These are phyloP conservation scores for Eudasyphora cyanicolor DNA, from an alignment of 2,888 invertebrate genomes.

Conservation along the genomic window DNA sequence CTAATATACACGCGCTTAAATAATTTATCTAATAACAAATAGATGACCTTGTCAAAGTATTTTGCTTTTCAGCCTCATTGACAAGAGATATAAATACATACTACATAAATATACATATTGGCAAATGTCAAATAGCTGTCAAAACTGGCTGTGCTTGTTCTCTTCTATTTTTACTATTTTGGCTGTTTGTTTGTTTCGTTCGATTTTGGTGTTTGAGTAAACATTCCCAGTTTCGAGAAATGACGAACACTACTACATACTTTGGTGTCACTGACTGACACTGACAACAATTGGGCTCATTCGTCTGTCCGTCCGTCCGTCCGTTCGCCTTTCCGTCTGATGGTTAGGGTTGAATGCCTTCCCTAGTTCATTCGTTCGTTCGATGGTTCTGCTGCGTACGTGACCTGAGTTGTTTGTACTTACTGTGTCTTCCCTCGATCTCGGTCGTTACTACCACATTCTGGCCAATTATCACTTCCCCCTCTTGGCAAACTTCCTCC, in stretches of 20 bases:
- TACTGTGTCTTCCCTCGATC: not conserved
- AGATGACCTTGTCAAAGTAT: not conserved
- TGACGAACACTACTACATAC: not conserved
- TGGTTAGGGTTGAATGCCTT: slow-evolving; percentile 23
- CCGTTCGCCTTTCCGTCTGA: not conserved
- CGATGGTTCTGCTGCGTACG: not conserved
- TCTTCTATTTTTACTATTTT: too few relatives aligned
- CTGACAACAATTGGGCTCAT: slow-evolving; percentile 14
- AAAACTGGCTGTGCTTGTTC: not conserved
- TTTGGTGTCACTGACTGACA: slow-evolving; percentile 9
- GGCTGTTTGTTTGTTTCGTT: not conserved
- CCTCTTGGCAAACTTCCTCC: not conserved
- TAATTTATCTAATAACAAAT: not conserved
- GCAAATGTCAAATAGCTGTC: slow-evolving; percentile 32
- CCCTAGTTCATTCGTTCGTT: too few relatives aligned
- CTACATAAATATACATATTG: not conserved
- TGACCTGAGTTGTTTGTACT: not conserved
- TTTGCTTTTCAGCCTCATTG: not conserved
- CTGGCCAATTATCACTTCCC: not conserved
- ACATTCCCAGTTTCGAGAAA: not conserved
- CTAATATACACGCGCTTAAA: too few relatives aligned
- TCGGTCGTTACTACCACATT: too few relatives aligned
- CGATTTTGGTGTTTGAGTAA: slow-evolving; percentile 10
- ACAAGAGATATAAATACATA: not conserved
- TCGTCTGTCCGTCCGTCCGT: not conserved